A percentile compares a stretch with the other conserved stretches of the same genome.
Evolutionary conservation across 2,113 vertebrate species (phyloP).

Genomic region (Lasiurus cinereus): DNA sequence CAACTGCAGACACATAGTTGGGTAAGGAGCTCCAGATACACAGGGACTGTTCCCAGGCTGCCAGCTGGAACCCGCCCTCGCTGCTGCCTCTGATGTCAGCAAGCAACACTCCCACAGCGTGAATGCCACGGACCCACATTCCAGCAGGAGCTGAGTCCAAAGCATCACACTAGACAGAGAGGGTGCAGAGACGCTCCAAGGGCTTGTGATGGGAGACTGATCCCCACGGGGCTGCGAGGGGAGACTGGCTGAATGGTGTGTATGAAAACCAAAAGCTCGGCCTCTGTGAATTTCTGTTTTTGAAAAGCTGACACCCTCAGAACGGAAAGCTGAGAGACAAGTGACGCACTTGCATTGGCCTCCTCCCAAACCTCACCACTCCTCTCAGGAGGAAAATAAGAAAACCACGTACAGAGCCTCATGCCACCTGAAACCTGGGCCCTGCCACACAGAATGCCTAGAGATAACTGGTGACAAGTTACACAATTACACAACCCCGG

Average conservation of each 20-base stretch:
- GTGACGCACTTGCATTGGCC: background rate
- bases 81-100: conserved; percentile 1
- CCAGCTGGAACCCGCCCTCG: background rate
- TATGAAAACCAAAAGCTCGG: background rate
- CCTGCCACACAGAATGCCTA: background rate
- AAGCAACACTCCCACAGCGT: background rate
- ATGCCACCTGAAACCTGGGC: background rate
- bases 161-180: background rate
- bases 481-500: background rate
- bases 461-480: background rate
- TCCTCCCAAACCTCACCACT: background rate
- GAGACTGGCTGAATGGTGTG: background rate
- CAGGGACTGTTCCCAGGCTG: background rate
- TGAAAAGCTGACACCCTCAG: conserved; percentile 30
- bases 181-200: background rate
- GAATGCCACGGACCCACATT: conserved; percentile 41
- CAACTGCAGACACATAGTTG: background rate
- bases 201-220: background rate
- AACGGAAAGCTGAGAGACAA: background rate
- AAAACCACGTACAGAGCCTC: background rate
- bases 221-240: background rate
- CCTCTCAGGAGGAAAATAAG: background rate
- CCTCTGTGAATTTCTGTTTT: conserved; percentile 10
- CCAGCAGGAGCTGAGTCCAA: background rate
- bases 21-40: too few relatives aligned